These are phyloP conservation scores for Rotaria magnacalcarata DNA, from an alignment of 2,888 invertebrate species.

Conservation along the genomic window DNA sequence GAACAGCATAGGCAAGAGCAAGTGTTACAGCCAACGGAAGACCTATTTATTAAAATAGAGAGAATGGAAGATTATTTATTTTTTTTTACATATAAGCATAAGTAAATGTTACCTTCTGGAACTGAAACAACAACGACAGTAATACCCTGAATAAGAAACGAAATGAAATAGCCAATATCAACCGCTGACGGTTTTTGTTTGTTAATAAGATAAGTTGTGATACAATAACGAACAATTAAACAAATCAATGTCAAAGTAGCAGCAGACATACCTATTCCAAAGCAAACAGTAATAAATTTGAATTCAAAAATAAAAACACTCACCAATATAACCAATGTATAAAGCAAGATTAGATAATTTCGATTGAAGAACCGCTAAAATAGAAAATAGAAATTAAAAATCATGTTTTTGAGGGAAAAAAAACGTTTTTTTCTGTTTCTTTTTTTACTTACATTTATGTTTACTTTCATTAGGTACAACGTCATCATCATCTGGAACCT, in stretches of 20 bases:
- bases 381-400: too few species aligned
- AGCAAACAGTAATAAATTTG: too few species aligned
- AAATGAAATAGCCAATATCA: constrained; percentile 31
- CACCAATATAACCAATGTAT: constrained; percentile 20
- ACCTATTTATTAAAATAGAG: constrained; percentile 72
- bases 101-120: constrained; percentile 33
- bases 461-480: constrained; percentile 66
- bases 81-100: background rate
- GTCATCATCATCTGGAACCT: constrained; percentile 15
- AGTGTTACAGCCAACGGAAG: constrained; percentile 95
- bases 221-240: constrained; percentile 17
- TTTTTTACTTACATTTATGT: background rate
- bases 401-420: background rate
- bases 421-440: background rate
- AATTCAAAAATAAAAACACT: too few species aligned
- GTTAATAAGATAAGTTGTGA: constrained; percentile 9
- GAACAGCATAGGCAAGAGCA: constrained; percentile 92
- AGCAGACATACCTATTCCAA: background rate
- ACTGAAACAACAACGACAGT: constrained; percentile 43
- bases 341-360: constrained; percentile 24
- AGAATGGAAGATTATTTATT: background rate
- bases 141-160: constrained; percentile 37
- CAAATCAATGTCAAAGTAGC: constrained; percentile 22
- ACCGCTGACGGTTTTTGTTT: background rate
- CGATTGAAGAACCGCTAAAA: constrained; percentile 35